Conservation (phyloP, 2,888 invertebrate genomes). For the Pseudococcus longispinus region DNA sequence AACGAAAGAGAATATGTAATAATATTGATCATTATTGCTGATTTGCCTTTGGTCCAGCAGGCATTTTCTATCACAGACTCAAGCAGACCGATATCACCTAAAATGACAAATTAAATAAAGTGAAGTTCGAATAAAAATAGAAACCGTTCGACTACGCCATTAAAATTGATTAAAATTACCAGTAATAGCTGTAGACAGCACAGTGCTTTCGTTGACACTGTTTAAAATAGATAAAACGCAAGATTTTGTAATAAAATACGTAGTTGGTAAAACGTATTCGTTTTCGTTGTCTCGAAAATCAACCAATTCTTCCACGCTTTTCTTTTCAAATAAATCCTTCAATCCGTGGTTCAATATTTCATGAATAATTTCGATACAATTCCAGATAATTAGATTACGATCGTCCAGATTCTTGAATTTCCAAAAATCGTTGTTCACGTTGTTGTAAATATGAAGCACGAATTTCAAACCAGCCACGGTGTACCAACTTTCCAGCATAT, state of each 20-base stretch:
- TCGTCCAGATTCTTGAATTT: slow-evolving; percentile 52
- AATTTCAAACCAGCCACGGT: slow-evolving; percentile 50
- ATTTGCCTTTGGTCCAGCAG: slow-evolving; percentile 51
- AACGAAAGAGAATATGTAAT: slow-evolving; percentile 48
- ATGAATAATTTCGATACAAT: slow-evolving; percentile 52
- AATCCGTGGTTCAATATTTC: slow-evolving; percentile 54
- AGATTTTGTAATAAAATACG: slow-evolving; percentile 49
- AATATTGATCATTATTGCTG: slow-evolving; percentile 47
- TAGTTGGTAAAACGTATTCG: slow-evolving; percentile 47
- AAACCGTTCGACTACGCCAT: background rate
- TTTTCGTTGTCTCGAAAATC: slow-evolving; percentile 47
- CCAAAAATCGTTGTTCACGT: slow-evolving; percentile 56
- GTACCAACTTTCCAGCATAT: slow-evolving; percentile 54
- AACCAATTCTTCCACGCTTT: background rate
- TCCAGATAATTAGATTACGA: slow-evolving; percentile 52
- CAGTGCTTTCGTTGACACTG: slow-evolving; percentile 46
- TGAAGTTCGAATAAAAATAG: background rate
- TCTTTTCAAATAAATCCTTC: slow-evolving; percentile 43
- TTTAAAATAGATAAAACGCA: slow-evolving; percentile 50
- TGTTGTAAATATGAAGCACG: slow-evolving; percentile 47
- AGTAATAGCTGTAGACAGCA: slow-evolving; percentile 47
- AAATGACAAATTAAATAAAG: background rate
- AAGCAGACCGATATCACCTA: slow-evolving; percentile 48
- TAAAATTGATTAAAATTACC: background rate
- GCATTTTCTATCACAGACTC: slow-evolving; percentile 49